phyloP scores from a whole-genome alignment of 2,113 vertebrate genomes.

The Jacana jacana region DNA sequence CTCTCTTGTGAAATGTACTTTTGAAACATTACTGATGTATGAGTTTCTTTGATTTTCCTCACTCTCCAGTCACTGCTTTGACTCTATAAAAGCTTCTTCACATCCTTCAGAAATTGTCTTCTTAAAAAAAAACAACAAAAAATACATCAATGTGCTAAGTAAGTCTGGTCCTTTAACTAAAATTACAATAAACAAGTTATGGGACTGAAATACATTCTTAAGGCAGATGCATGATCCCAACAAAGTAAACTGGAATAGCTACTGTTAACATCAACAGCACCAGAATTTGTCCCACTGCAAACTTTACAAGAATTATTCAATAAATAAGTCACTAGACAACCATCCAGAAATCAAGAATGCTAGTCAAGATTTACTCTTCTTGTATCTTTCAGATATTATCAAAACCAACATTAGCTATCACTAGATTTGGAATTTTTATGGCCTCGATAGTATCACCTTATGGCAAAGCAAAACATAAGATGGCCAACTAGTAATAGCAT shows the following conservation, averaged over 20 bases:
- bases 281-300: not conserved
- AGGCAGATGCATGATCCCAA: not conserved
- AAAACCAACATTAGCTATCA: not conserved
- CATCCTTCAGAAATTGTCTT: not conserved
- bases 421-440: not conserved
- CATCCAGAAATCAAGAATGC: not conserved
- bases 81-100: not conserved
- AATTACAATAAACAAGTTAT: not conserved
- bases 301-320: not conserved
- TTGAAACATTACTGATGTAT: conserved; percentile 20
- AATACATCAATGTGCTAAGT: not conserved
- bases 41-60: conserved; percentile 25
- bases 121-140: not conserved
- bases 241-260: not conserved
- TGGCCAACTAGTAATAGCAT: not conserved
- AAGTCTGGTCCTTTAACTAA: not conserved
- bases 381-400: not conserved
- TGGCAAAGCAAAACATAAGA: conserved; percentile 24
- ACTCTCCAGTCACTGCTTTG: not conserved
- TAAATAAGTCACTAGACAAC: not conserved
- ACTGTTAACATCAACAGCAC: not conserved
- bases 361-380: not conserved
- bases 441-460: not conserved
- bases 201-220: not conserved
- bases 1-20: conserved; percentile 30